Evolutionary conservation across 2,113 vertebrate genomes (phyloP), one percentile per base, ranked within the genome.

Genomic region (Nyctereutes procyonoides): DNA sequence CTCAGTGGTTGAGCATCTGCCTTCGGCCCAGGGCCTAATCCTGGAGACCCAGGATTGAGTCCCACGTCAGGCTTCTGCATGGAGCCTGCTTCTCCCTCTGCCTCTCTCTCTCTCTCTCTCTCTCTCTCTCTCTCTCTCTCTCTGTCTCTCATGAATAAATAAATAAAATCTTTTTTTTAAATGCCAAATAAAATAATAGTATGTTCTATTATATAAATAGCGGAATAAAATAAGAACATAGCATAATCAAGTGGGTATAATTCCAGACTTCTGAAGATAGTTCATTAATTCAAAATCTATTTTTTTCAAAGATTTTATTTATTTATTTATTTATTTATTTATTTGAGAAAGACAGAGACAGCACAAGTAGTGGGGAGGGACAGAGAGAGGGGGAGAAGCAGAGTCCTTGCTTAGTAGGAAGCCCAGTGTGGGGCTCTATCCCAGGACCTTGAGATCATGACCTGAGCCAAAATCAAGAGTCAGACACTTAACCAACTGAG

Each of bases 131-230:
- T 43, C 43, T 43, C 6, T 43, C 38, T 43, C 6, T 43, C 43
- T 43, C 43, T 43, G 43, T 43, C 43, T 43, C 43, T 43, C 43
- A 43, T 43, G 43, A 43, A 43, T 43, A 43, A 43, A 43, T 43
- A 43, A 43, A 43, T 43, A 43, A 43, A 43, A 43, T 43, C 6
- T 43, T 43, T 43, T 43, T 43, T 43, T 43, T 1, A 43, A 94
- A 93, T 90, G 48, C 19, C 35, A 92, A 85, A 35, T 89, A 86
- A 92, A 89, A 69, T 48, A 76, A 58, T 93, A 76, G 30, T 19
- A 67, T 26, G 62, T 69, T 86, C 6, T 77, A 76, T 20, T 35
- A 73, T 58, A 35, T 35, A 17, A 24, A 65, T 26, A 92, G 48
- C 22, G 88, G 24, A 65, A 24, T 58, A 63, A 97, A 87, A 9